Evolutionary conservation across 2,113 vertebrate species (phyloP).

Genomic region (Gadus chalcogrammus): DNA sequence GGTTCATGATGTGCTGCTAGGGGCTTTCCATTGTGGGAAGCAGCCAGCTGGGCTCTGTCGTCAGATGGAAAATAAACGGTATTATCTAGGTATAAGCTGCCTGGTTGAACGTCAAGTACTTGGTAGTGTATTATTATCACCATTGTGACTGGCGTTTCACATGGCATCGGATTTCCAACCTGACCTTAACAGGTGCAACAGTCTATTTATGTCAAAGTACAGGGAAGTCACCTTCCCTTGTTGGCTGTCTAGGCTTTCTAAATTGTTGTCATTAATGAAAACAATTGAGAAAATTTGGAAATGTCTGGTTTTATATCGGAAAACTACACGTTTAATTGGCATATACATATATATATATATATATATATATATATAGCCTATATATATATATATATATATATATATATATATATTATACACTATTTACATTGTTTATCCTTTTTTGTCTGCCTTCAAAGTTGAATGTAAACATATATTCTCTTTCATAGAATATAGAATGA

Average conservation of each 20-base stretch:
- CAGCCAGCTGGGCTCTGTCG: constrained; percentile 37
- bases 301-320: too few species aligned
- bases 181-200: constrained; percentile 26
- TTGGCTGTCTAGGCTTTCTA: constrained; percentile 12
- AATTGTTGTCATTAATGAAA: neutral
- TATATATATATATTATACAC: too few species aligned
- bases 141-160: constrained; percentile 27
- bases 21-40: constrained; percentile 24
- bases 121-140: constrained; percentile 53
- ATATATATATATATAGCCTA: too few species aligned
- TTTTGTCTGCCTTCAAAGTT: too few species aligned
- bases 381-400: too few species aligned
- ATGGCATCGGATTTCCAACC: constrained; percentile 19
- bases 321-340: too few species aligned
- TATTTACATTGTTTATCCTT: too few species aligned
- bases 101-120: constrained; percentile 36
- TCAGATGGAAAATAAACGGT: constrained; percentile 30
- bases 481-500: too few species aligned
- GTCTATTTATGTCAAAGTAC: constrained; percentile 33
- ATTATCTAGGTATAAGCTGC: constrained; percentile 30
- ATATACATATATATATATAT: too few species aligned
- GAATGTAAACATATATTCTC: too few species aligned
- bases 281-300: too few species aligned
- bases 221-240: constrained; percentile 24
- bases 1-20: constrained; percentile 9